Conservation (phyloP, 2,888 invertebrate species). For the Hipparchia sbordonii region DNA sequence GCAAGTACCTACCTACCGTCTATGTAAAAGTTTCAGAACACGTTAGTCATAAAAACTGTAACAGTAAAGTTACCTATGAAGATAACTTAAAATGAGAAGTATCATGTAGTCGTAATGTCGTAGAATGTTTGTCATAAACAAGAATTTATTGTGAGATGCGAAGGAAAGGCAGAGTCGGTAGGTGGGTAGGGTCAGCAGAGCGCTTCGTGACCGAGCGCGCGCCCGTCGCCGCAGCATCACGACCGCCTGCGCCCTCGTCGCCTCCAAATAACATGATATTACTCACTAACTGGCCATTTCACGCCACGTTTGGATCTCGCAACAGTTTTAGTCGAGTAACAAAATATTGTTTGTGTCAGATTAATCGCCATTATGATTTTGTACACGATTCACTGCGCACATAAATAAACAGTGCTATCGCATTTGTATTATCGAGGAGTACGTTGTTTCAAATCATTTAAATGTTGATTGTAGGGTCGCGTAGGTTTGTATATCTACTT, state of each 20-base stretch:
- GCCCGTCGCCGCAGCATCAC: conserved; percentile 63
- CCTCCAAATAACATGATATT: conserved; percentile 79
- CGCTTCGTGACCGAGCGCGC: conserved; percentile 73
- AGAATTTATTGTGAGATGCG: conserved; percentile 45
- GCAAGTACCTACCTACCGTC: not conserved
- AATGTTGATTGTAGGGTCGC: conserved; percentile 8
- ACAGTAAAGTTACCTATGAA: conserved; percentile 6
- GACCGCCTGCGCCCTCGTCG: conserved; percentile 69
- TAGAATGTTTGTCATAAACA: conserved; percentile 43
- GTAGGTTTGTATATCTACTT: not conserved
- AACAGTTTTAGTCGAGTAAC: conserved; percentile 53
- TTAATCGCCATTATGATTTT: conserved; percentile 44
- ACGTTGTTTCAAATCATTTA: conserved; percentile 25
- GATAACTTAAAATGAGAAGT: conserved; percentile 29
- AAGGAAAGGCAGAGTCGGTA: conserved; percentile 49
- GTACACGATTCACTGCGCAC: conserved; percentile 44
- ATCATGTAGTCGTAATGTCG: conserved; percentile 46
- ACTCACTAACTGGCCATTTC: conserved; percentile 80
- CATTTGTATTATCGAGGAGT: conserved; percentile 31
- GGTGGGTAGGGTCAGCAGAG: conserved; percentile 69
- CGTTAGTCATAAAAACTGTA: not conserved
- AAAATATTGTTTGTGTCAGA: conserved; percentile 52
- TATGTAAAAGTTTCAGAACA: not conserved
- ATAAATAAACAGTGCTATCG: conserved; percentile 41
- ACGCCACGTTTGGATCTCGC: conserved; percentile 65